phyloP scores from a whole-genome alignment of 2,888 invertebrate genomes.

The Dysmachus trigonus region DNA sequence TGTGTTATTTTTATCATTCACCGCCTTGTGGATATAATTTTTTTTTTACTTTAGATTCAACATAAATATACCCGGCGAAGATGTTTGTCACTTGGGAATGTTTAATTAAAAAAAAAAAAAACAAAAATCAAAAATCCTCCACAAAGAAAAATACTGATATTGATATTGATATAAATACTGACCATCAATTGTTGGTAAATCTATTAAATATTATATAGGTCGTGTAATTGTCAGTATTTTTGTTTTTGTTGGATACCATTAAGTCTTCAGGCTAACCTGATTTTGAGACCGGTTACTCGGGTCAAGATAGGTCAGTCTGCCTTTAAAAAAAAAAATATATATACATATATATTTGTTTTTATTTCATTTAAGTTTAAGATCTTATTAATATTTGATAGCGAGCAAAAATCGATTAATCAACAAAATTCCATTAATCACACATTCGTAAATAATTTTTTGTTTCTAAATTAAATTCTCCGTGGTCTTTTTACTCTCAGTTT shows the following conservation, averaged over 20 bases:
- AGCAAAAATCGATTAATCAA: conserved; percentile 31
- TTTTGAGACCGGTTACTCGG: background rate
- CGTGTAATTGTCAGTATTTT: background rate
- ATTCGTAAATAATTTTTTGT: conserved; percentile 41
- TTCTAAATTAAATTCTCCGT: conserved; percentile 42
- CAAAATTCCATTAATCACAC: conserved; percentile 43
- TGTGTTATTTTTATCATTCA: conserved; percentile 39
- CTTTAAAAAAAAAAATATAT: background rate
- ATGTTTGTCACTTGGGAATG: conserved; percentile 19
- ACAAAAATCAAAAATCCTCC: background rate
- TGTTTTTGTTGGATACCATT: background rate
- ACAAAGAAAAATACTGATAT: conserved; percentile 24
- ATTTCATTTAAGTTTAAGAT: conserved; percentile 29
- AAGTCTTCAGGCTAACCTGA: background rate
- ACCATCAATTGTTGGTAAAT: background rate
- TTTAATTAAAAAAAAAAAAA: conserved; percentile 13
- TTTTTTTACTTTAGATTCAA: conserved; percentile 5
- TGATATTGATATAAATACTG: too few species aligned
- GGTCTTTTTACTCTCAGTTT: conserved; percentile 3
- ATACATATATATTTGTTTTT: background rate
- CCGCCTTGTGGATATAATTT: conserved; percentile 35
- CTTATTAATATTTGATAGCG: conserved; percentile 7
- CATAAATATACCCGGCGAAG: background rate
- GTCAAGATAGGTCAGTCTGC: background rate
- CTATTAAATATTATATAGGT: too few species aligned